Base-by-base conservation (phyloP, 2,888 invertebrate genomes). In the Ypsolopha scabrella region DNA sequence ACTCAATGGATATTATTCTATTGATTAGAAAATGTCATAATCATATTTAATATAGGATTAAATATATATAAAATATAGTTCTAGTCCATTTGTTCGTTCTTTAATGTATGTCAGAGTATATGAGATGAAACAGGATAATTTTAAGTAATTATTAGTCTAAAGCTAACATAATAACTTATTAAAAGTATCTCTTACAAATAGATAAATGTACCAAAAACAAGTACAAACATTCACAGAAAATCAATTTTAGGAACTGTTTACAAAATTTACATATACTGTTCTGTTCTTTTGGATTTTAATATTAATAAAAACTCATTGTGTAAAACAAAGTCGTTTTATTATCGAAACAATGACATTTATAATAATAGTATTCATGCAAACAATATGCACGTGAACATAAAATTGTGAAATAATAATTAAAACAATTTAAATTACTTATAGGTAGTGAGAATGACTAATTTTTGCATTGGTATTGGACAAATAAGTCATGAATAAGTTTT, bases 291-390 rank as follows among this genome's bases (percentile, higher is more conserved):
- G 61, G 53, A 62, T 65, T 59, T 64, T 63, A 53, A 66, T 71
- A 72, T 69, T 65, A 71, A 66, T 66, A 64, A 63, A 68, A 60
- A 64, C 63, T 64, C 64, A 60, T 59, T 58, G 63, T 64, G 65
- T 59, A 59, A 41, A 50, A 48, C 41, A 10, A 50, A 52, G 53
- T 53, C 57, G 53, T 57, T 58, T 57, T 24, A 34, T 54, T 46
- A 33, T 35, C 35, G 34, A 46, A 46, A 43, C 13, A 43, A 24
- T 9, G 7, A 43, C 11, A 9, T 24, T 1, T 24, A 8, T 8
- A 13, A 43, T 14, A 43, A 43, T 13, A 43, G 9, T 8, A 14
- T 43, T 7, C 1, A 14, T 43, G 13, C 9, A 43, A 13, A 43
- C 24, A 43, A 13, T 14, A 43, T 43, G 24, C 7, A 7, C 13